phyloP scores from a whole-genome alignment of 2,888 invertebrate genomes.

The Brenthis ino region DNA sequence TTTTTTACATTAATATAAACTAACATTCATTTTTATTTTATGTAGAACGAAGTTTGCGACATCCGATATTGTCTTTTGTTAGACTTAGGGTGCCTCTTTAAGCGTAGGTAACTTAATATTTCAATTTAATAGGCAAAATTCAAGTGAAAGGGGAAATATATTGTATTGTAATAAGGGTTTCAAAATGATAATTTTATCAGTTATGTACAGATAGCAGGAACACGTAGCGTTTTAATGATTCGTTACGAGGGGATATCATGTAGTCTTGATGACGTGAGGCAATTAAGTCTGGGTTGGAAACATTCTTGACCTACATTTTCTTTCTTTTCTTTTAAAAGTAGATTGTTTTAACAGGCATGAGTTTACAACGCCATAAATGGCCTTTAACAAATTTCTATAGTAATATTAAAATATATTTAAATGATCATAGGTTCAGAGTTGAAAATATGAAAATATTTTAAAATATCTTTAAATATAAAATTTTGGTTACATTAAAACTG shows the following conservation, averaged over 20 bases:
- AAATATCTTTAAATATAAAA: too few relatives aligned
- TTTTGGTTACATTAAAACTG: too few relatives aligned
- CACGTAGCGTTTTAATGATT: slow-evolving; percentile 21
- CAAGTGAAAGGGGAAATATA: neutral
- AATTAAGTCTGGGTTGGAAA: slow-evolving; percentile 42
- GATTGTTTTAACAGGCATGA: slow-evolving; percentile 6
- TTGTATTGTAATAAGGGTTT: neutral
- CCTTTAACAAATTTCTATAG: too few relatives aligned
- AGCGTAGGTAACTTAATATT: neutral
- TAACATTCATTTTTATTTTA: neutral
- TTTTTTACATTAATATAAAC: too few relatives aligned
- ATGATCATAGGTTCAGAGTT: too few relatives aligned
- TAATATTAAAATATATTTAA: too few relatives aligned
- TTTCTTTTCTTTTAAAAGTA: slow-evolving; percentile 27
- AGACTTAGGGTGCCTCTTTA: neutral
- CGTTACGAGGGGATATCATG: slow-evolving; percentile 20
- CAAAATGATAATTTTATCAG: slow-evolving; percentile 13
- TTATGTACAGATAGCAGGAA: slow-evolving; percentile 6
- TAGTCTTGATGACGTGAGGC: slow-evolving; percentile 20
- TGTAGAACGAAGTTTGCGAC: too few relatives aligned
- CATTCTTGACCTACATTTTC: slow-evolving; percentile 35
- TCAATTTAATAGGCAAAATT: neutral
- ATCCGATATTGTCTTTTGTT: too few relatives aligned
- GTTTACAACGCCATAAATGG: neutral
- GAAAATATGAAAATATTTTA: too few relatives aligned